These are phyloP conservation scores for Drosophila baimaii DNA, from an alignment of 1,140 invertebrate genomes.

Conservation along the genomic window DNA sequence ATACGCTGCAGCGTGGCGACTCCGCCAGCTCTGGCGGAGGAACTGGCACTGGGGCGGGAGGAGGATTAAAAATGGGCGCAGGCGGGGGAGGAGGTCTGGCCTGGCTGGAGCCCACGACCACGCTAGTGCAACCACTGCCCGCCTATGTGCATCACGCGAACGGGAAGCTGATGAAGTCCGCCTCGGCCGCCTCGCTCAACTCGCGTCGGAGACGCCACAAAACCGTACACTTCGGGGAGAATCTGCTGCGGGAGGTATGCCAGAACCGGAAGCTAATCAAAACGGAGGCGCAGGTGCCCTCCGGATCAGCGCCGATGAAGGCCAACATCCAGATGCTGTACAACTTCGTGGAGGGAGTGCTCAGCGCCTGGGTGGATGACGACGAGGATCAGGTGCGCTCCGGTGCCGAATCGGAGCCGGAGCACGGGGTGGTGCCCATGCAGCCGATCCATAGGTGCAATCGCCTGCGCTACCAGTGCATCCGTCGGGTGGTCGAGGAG, in stretches of 20 bases:
- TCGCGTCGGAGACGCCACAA: slow-evolving; percentile 88
- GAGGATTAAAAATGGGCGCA: background rate
- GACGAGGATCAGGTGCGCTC: slow-evolving; percentile 87
- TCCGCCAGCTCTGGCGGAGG: slow-evolving; percentile 66
- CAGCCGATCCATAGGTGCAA: slow-evolving; percentile 88
- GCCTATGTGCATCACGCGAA: slow-evolving; percentile 65
- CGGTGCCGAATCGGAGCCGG: slow-evolving; percentile 87
- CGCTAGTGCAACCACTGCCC: slow-evolving; percentile 48
- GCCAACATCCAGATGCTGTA: slow-evolving; percentile 91
- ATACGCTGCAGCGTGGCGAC: slow-evolving; percentile 79
- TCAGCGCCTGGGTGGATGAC: slow-evolving; percentile 89
- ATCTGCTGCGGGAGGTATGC: slow-evolving; percentile 88
- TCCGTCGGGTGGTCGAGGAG: slow-evolving; percentile 87
- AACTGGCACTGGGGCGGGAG: background rate
- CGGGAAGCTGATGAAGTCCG: slow-evolving; percentile 83
- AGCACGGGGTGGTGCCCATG: slow-evolving; percentile 87
- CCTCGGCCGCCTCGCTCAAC: slow-evolving; percentile 85
- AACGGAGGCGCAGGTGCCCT: slow-evolving; percentile 78
- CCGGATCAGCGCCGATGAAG: slow-evolving; percentile 85
- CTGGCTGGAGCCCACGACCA: slow-evolving; percentile 67
- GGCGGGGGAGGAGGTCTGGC: slow-evolving; percentile 18
- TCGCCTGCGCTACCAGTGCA: slow-evolving; percentile 87
- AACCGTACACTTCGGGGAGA: slow-evolving; percentile 91
- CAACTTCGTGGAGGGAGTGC: slow-evolving; percentile 89
- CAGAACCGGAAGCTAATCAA: slow-evolving; percentile 86